A percentile compares a stretch with the other conserved stretches of the same genome.
Evolutionary conservation across 2,113 vertebrate genomes (phyloP).

Genomic region (Tachycineta bicolor): DNA sequence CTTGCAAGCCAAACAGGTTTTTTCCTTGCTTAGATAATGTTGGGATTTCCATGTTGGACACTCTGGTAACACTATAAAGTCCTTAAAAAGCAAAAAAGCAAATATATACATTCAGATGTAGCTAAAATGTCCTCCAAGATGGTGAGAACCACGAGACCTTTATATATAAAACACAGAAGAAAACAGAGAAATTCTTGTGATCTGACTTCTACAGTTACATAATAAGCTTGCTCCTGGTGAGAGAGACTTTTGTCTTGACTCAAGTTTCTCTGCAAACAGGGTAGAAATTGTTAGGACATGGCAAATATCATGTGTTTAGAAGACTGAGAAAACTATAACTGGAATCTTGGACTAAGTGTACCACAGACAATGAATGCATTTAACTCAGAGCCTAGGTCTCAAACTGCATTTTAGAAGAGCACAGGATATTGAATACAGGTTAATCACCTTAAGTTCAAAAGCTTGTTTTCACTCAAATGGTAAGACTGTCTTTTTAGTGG

Average conservation of each 20-base stretch:
- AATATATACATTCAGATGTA: background rate
- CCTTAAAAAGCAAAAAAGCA: background rate
- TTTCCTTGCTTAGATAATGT: background rate
- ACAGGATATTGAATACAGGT: background rate
- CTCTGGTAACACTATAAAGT: rapidly evolving
- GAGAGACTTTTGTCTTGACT: background rate
- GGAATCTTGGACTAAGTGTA: background rate
- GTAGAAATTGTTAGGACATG: background rate
- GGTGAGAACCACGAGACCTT: background rate
- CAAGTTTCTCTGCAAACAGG: background rate
- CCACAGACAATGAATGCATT: background rate
- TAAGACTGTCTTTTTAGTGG: background rate
- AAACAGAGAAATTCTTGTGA: background rate
- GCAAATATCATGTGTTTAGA: background rate
- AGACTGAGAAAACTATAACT: background rate
- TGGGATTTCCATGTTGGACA: background rate
- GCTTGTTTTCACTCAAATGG: background rate
- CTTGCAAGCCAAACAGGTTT: background rate
- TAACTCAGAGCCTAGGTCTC: background rate
- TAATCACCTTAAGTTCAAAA: background rate
- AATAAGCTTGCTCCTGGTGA: background rate
- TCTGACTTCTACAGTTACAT: background rate
- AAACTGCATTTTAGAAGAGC: background rate
- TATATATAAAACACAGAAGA: background rate
- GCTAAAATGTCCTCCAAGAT: background rate